Percentiles rank a stretch among this genome's conserved stretches.
These are phyloP conservation scores for Myiothlypis chrysogaster DNA, from an alignment of 2,797 vertebrate species.

Conservation along the genomic window DNA sequence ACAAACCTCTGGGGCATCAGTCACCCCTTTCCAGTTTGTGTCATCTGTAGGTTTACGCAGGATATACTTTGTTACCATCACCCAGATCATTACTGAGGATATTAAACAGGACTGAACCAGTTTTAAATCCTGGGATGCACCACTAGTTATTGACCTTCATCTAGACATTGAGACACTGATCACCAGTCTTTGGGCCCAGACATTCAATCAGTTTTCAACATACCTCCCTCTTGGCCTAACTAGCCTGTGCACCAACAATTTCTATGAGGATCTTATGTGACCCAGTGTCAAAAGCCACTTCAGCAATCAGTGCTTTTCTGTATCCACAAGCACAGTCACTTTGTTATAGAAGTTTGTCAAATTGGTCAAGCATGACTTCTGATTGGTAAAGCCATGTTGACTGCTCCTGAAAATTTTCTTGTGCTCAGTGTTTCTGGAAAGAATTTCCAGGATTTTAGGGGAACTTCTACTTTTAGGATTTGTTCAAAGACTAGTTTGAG, in stretches of 20 bases:
- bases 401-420: neutral
- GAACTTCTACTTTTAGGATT: neutral
- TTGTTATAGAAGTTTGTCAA: neutral
- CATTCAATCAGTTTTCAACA: neutral
- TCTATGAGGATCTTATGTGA: neutral
- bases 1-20: neutral
- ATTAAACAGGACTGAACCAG: neutral
- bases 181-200: neutral
- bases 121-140: rapidly evolving
- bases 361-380: neutral
- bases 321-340: neutral
- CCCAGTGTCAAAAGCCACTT: neutral
- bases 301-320: neutral
- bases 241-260: neutral
- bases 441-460: neutral
- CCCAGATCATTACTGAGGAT: neutral
- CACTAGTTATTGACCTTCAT: neutral
- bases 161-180: too few relatives aligned
- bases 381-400: neutral
- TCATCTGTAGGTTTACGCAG: neutral
- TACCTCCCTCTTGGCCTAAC: neutral
- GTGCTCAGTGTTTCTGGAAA: neutral
- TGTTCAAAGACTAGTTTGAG: neutral
- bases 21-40: neutral
- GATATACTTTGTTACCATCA: neutral